These are phyloP conservation scores for Gephyroberyx darwinii DNA, from an alignment of 2,797 vertebrate species.

Conservation along the genomic window DNA sequence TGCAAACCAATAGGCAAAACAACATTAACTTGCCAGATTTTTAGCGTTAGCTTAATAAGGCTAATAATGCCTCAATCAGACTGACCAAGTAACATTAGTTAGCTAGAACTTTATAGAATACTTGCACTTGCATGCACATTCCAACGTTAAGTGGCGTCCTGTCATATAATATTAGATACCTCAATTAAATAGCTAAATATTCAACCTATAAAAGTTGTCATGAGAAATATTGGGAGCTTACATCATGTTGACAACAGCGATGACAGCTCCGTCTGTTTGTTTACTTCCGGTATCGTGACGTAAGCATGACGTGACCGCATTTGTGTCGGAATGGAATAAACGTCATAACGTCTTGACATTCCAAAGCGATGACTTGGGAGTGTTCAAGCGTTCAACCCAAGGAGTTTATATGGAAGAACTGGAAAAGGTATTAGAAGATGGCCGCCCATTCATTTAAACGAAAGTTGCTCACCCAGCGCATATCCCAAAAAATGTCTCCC, in stretches of 20 bases:
- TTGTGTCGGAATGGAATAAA: too few species aligned
- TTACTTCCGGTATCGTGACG: slow-evolving; percentile 70
- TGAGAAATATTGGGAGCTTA: slow-evolving; percentile 16
- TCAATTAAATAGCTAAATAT: neutral
- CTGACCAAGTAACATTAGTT: neutral
- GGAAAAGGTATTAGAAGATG: too few species aligned
- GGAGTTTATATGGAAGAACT: too few species aligned
- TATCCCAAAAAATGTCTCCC: too few species aligned
- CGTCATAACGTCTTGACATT: too few species aligned
- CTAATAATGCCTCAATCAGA: neutral
- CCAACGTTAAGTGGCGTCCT: rapidly evolving
- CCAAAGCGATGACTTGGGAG: too few species aligned
- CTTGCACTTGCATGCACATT: neutral
- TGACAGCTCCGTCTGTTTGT: slow-evolving; percentile 60
- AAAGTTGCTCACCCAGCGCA: too few species aligned
- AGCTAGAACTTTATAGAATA: neutral
- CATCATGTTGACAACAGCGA: neutral
- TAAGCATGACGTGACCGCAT: neutral
- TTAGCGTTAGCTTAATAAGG: neutral
- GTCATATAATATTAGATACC: rapidly evolving
- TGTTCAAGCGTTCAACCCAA: too few species aligned
- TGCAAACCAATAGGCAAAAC: neutral
- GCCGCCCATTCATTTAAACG: too few species aligned
- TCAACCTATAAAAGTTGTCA: slow-evolving; percentile 17
- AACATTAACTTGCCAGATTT: neutral